Evolutionary conservation across 2,797 vertebrate genomes (phyloP).

Genomic region (Limnodromus scolopaceus): DNA sequence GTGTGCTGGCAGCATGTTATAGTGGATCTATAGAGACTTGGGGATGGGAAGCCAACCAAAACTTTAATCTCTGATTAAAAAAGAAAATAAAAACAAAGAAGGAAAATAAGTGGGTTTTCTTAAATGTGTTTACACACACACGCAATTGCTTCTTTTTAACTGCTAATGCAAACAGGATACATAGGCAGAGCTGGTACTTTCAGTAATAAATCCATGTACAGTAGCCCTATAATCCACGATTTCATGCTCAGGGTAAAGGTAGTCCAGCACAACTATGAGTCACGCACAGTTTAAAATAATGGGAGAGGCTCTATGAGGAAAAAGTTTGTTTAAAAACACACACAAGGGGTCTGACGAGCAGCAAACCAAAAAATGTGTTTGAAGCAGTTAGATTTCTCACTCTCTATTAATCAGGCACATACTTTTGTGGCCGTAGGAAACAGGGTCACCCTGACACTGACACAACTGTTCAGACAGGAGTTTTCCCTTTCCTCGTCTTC

Average conservation of each 20-base stretch:
- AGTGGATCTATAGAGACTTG: not conserved
- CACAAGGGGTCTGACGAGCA: not conserved
- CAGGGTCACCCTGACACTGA: not conserved
- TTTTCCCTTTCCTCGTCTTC: not conserved
- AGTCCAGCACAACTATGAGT: not conserved
- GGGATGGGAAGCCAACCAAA: conserved; percentile 3
- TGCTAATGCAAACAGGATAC: conserved; percentile 1
- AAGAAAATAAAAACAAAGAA: conserved; percentile 46
- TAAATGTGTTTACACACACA: not conserved
- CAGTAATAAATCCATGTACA: not conserved
- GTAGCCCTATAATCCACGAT: not conserved
- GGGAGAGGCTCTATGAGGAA: not conserved
- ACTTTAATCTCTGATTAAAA: conserved; percentile 10
- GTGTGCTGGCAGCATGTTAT: not conserved
- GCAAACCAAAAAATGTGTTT: not conserved
- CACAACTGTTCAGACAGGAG: not conserved
- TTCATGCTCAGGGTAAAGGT: not conserved
- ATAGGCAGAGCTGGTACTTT: not conserved
- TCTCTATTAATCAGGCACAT: not conserved
- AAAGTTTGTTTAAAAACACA: not conserved
- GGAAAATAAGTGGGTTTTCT: conserved; percentile 9
- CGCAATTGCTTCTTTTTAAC: not conserved
- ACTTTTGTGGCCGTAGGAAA: not conserved
- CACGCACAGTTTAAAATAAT: not conserved
- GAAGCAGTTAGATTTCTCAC: not conserved